phyloP scores from a whole-genome alignment of 2,797 vertebrate species.

The Anabacerthia variegaticeps region DNA sequence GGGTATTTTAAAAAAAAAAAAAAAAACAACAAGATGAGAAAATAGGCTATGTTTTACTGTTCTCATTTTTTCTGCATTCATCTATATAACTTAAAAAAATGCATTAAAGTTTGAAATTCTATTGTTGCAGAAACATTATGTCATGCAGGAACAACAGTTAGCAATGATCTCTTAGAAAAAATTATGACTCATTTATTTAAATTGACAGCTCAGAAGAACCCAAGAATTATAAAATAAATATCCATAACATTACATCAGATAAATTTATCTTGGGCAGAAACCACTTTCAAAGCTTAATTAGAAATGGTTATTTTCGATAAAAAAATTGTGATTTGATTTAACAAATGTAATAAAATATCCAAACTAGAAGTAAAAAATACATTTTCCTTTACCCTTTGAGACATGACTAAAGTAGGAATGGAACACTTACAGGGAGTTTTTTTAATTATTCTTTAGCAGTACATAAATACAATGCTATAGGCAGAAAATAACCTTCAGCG shows the following conservation, averaged over 20 bases:
- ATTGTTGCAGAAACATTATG: background rate
- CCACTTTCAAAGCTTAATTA: background rate
- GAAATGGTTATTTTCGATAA: background rate
- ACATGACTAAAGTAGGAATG: background rate
- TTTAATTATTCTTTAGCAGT: background rate
- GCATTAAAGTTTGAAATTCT: background rate
- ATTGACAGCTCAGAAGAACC: background rate
- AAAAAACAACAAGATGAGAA: background rate
- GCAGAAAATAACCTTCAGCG: background rate
- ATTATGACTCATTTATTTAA: background rate
- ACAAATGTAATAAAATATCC: background rate
- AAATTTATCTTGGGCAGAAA: background rate
- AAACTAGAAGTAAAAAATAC: background rate
- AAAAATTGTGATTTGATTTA: background rate
- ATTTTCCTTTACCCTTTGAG: background rate
- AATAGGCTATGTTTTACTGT: background rate
- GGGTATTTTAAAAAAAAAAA: background rate
- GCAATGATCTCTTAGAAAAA: background rate
- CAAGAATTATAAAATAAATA: background rate
- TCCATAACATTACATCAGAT: background rate
- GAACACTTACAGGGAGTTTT: background rate
- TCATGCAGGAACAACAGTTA: background rate
- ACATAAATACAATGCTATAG: background rate
- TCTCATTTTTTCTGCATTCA: background rate
- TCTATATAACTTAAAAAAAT: background rate